Base-by-base conservation (phyloP, 2,888 invertebrate genomes). In the Phlogophora meticulosa region DNA sequence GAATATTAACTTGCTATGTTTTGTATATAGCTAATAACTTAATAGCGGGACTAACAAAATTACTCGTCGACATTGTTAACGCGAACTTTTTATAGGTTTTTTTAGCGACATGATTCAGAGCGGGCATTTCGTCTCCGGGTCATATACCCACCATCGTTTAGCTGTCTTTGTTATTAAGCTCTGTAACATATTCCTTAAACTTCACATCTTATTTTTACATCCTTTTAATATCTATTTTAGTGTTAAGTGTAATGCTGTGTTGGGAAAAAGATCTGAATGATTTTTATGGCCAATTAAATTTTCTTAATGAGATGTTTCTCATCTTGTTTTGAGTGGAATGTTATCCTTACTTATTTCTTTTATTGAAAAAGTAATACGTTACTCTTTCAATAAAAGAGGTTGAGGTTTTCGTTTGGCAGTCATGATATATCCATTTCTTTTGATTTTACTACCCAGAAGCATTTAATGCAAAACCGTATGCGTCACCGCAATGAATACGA, bases 91-190 rank as follows among this genome's bases (percentile, higher is more conserved):
- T 74, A 78, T 77, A 78, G 76, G 77, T 82, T 84, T 90, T 88
- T 84, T 88, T 87, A 84, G 80, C 75, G 72, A 85, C 85, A 87
- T 92, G 92, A 90, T 89, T 90, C 88, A 88, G 85, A 79, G 58
- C 49, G 78, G 76, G 83, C 78, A 82, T 88, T 90, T 87, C 89
- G 87, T 87, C 88, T 90, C 88, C 91, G 91, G 91, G 87, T 89
- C 90, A 89, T 88, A 85, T 87, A 89, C 91, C 90, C 85, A 87
- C 81, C 78, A 73, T 82, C 78, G 70, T 78, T 69, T 75, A 71
- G 53, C 65, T 58, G 72, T 61, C 70, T 77, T 76, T 76, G 67
- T 75, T 72, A 71, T 68, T 68, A 75, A 66, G 51, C 72, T 58
- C 64, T 68, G 65, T 67, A 78, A 68, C 62, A 70, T 64, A 72